Conservation (phyloP, 2,113 vertebrate species). For the Entelurus aequoreus region DNA sequence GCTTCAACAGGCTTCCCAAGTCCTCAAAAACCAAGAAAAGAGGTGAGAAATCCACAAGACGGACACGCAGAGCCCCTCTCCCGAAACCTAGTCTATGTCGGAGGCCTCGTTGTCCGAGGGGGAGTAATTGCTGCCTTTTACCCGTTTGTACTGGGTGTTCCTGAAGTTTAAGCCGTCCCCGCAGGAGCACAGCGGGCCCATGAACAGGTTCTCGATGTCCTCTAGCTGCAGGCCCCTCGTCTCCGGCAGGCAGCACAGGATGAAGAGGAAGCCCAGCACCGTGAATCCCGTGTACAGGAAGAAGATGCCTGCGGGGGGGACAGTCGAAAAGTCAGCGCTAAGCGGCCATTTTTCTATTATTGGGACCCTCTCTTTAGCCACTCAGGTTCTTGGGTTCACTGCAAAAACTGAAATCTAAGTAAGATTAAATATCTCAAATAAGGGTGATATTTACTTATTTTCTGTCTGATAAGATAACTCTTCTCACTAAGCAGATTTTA, state of each 20-base stretch:
- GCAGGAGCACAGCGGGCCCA: conserved; percentile 82
- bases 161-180: conserved; percentile 71
- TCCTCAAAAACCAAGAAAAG: neutral
- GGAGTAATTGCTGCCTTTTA: conserved; percentile 87
- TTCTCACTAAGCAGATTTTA: too few species aligned
- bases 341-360: neutral
- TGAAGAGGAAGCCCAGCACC: conserved; percentile 82
- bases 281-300: conserved; percentile 88
- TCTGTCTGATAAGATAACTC: too few species aligned
- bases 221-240: conserved; percentile 90
- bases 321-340: neutral
- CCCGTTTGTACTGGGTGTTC: conserved; percentile 86
- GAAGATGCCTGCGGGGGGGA: conserved; percentile 80
- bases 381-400: too few species aligned
- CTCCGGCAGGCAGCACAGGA: conserved; percentile 90
- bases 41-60: conserved; percentile 5
- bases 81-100: conserved; percentile 78
- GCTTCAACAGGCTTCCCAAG: conserved; percentile 1
- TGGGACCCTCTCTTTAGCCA: too few species aligned
- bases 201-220: conserved; percentile 89
- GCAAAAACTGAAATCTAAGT: too few species aligned
- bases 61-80: neutral
- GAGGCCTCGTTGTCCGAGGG: conserved; percentile 86
- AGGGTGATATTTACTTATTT: too few species aligned
- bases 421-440: too few species aligned